Evolutionary conservation across 2,888 invertebrate species (phyloP), one percentile per base, ranked within the genome.

Genomic region (Acronicta alni): DNA sequence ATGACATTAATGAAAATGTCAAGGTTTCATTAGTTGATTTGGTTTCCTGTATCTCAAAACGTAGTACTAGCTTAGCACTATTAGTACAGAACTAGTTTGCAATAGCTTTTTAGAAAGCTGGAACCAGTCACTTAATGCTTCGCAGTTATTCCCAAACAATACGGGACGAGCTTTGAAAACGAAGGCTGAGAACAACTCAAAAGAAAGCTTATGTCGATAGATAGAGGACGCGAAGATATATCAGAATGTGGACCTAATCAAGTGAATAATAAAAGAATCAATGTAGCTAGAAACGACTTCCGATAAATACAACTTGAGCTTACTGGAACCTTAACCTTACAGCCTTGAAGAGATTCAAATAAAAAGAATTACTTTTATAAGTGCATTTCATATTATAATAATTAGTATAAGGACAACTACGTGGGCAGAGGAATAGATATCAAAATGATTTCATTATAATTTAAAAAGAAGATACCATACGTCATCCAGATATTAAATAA

Each of bases 61-160:
- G n/a, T 32, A 38, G 41, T 26, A 54, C n/a, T 12, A 39, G 35
- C n/a, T 12, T 12, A 39, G 35, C n/a, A 30, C 10, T 30, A 30
- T 12, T 8, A 35, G 17, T 44, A 26, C 17, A 44, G 49, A 66
- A 45, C 39, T 52, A 51, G 17, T 6, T 45, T 38, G n/a, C 23
- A 46, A 18, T 47, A 32, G 55, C 17, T 52, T 49, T 20, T 57
- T 62, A 57, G 74, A 73, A 56, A 72, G 57, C 49, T 55, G 43
- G 18, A 45, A 51, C 37, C 18, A 43, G 20, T 54, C 52, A 7
- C 32, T 53, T 51, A 52, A 42, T 39, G 18, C 30, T 68, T 54
- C 30, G 59, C 48, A 57, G 72, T 72, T 35, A 61, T 56, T 54
- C 54, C 43, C n/a, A 56, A 65, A 60, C 26, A 72, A 37, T 67